phyloP scores from a whole-genome alignment of 2,888 invertebrate species.

The Deilephila elpenor region DNA sequence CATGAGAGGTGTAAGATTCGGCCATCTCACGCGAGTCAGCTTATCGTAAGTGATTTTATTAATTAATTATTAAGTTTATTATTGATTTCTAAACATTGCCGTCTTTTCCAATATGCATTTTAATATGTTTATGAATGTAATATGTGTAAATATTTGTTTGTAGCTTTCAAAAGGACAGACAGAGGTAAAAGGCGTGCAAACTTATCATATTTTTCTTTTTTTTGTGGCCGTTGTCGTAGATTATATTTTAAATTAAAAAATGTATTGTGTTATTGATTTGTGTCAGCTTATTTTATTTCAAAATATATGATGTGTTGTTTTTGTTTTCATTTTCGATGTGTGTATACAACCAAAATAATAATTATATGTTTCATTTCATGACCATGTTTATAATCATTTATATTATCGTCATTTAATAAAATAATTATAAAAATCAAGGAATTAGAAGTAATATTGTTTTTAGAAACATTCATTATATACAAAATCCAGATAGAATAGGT shows the following conservation, averaged over 20 bases:
- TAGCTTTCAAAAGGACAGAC: constrained; percentile 82
- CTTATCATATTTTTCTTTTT: constrained; percentile 5
- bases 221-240: too few species aligned
- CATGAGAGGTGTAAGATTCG: constrained; percentile 86
- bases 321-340: neutral
- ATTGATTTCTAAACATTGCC: constrained; percentile 30
- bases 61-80: constrained; percentile 30
- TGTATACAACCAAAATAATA: too few species aligned
- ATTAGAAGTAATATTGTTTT: too few species aligned
- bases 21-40: constrained; percentile 85
- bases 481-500: too few species aligned
- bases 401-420: too few species aligned
- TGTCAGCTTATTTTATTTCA: neutral
- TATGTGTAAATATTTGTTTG: constrained; percentile 54
- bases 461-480: too few species aligned
- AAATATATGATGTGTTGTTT: neutral
- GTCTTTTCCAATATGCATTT: constrained; percentile 35
- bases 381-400: too few species aligned
- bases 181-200: constrained; percentile 67
- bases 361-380: too few species aligned
- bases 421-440: too few species aligned
- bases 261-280: neutral
- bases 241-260: neutral
- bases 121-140: constrained; percentile 29
- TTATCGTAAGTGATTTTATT: constrained; percentile 72